Conservation (phyloP, 2,797 vertebrate species). For the Champsocephalus gunnari region DNA sequence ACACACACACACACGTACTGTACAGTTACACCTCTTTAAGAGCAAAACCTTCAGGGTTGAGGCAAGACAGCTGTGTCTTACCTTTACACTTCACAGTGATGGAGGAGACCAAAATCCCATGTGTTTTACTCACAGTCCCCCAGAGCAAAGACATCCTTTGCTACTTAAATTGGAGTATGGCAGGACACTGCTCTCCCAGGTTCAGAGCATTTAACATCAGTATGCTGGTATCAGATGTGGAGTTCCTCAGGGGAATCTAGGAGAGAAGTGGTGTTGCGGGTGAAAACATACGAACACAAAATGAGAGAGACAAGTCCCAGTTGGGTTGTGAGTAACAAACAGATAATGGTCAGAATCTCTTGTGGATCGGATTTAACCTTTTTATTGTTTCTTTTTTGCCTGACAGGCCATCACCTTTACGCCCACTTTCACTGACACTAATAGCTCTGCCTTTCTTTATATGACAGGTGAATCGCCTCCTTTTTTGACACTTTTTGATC, state of each 20-base stretch:
- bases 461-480: not conserved
- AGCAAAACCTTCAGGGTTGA: constrained; percentile 25
- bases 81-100: constrained; percentile 42
- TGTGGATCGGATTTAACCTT: constrained; percentile 20
- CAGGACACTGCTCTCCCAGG: constrained; percentile 26
- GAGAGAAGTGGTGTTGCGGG: constrained; percentile 28
- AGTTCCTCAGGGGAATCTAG: constrained; percentile 40
- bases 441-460: constrained; percentile 1
- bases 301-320: constrained; percentile 20
- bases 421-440: not conserved
- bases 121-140: constrained; percentile 47
- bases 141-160: constrained; percentile 38
- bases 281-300: constrained; percentile 36
- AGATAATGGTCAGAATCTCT: constrained; percentile 14
- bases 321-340: constrained; percentile 25
- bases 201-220: constrained; percentile 56
- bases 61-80: constrained; percentile 47
- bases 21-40: constrained; percentile 19
- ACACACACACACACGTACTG: constrained; percentile 2
- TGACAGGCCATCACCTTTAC: constrained; percentile 8
- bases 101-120: constrained; percentile 34
- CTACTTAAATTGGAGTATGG: constrained; percentile 37
- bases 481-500: constrained; percentile 7
- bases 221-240: constrained; percentile 43
- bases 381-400: constrained; percentile 9